Conservation (phyloP, 2,888 invertebrate genomes). For the Pinctada fucata region DNA sequence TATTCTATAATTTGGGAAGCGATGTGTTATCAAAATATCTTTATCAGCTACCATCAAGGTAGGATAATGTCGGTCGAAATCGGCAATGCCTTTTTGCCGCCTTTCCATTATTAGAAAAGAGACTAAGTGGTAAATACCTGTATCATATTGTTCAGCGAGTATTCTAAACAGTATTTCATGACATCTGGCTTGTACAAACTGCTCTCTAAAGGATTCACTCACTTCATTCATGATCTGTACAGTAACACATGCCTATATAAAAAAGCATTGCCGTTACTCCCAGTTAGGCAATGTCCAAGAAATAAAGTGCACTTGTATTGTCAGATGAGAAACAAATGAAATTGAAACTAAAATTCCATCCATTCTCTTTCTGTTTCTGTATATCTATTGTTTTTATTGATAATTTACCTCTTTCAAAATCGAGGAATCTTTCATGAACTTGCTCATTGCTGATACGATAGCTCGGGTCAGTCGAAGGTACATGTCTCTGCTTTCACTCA, state of each 20-base stretch:
- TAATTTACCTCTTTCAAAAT: slow-evolving; percentile 65
- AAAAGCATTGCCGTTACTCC: not conserved
- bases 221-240: slow-evolving; percentile 68
- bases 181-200: slow-evolving; percentile 49
- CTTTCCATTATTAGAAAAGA: no score
- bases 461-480: slow-evolving; percentile 53
- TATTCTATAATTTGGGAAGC: no score
- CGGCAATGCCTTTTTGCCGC: no score
- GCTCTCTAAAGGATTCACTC: slow-evolving; percentile 49
- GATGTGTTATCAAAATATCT: no score
- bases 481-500: slow-evolving; percentile 42
- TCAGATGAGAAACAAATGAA: no score
- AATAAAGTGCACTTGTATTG: no score
- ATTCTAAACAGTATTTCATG: slow-evolving; percentile 64
- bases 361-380: no score
- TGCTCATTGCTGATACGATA: slow-evolving; percentile 56
- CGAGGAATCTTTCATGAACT: slow-evolving; percentile 49
- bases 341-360: no score
- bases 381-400: not conserved
- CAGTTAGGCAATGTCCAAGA: no score
- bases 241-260: slow-evolving; percentile 66
- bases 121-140: slow-evolving; percentile 44
- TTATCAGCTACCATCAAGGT: no score
- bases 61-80: no score
- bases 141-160: slow-evolving; percentile 54